These are phyloP conservation scores for Helicoverpa armigera DNA, from an alignment of 1,140 invertebrate species.

Conservation along the genomic window DNA sequence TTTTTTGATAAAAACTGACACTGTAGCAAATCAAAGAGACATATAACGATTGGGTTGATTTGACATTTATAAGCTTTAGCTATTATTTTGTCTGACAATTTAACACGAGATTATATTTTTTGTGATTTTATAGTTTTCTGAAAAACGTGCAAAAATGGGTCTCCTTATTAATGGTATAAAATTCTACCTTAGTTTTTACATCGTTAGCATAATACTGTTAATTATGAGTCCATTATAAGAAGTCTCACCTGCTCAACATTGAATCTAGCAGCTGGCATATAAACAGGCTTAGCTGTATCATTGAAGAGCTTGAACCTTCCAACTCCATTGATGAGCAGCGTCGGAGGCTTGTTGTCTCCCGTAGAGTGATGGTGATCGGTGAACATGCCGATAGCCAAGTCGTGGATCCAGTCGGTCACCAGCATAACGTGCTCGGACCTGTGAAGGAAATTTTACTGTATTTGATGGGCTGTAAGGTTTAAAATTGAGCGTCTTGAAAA, in stretches of 20 bases:
- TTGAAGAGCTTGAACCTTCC: conserved; percentile 88
- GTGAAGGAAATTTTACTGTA: conserved; percentile 73
- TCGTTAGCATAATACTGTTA: too few relatives aligned
- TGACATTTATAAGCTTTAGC: too few relatives aligned
- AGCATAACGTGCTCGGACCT: conserved; percentile 91
- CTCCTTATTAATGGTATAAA: too few relatives aligned
- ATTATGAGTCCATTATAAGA: background rate
- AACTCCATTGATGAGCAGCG: conserved; percentile 92
- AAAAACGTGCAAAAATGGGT: too few relatives aligned
- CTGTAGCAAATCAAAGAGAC: too few relatives aligned
- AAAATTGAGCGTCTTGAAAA: too few relatives aligned
- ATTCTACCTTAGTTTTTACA: too few relatives aligned
- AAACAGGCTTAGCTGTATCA: conserved; percentile 66
- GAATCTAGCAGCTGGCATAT: conserved; percentile 87
- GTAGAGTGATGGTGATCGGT: conserved; percentile 92
- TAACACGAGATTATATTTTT: too few relatives aligned
- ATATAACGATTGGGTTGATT: too few relatives aligned
- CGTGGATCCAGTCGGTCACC: conserved; percentile 93
- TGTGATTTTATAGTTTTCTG: too few relatives aligned
- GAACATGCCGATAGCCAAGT: conserved; percentile 90
- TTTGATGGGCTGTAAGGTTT: background rate
- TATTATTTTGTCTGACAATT: too few relatives aligned
- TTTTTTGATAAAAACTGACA: too few relatives aligned
- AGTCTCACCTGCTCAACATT: conserved; percentile 87
- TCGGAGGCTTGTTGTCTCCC: conserved; percentile 93